Conservation (phyloP, 2,888 invertebrate genomes). For the Chalcis sispes region DNA sequence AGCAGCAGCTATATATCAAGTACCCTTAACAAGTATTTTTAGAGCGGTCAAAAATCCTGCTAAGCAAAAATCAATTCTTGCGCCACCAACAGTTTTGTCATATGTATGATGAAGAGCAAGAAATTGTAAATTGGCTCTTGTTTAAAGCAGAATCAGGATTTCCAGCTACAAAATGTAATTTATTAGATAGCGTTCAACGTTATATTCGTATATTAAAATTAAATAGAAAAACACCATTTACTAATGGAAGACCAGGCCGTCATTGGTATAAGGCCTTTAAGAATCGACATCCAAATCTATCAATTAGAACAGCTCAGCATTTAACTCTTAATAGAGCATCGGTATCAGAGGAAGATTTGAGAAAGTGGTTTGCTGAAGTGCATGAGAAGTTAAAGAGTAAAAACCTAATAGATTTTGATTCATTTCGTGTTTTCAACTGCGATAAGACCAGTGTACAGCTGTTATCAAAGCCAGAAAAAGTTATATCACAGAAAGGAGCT, state of each 20-base stretch:
- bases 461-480: conserved; percentile 58
- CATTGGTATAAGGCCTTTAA: conserved; percentile 13
- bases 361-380: conserved; percentile 21
- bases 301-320: conserved; percentile 21
- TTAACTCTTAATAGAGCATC: conserved; percentile 18
- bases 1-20: conserved; percentile 1
- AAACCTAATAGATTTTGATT: conserved; percentile 37
- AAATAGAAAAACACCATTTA: conserved; percentile 4
- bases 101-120: conserved; percentile 6
- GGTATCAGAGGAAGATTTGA: conserved; percentile 31
- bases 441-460: conserved; percentile 60
- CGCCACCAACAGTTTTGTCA: conserved; percentile 1
- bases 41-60: not conserved
- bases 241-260: conserved; percentile 1
- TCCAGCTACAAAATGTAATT: conserved; percentile 26
- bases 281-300: conserved; percentile 4
- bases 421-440: conserved; percentile 60
- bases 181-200: conserved; percentile 25
- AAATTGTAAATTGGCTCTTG: conserved; percentile 23
- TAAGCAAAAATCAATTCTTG: not conserved
- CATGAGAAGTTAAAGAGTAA: not conserved
- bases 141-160: conserved; percentile 9
- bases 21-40: not conserved
- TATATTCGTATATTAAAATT: conserved; percentile 6
- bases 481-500: conserved; percentile 51